Conservation (phyloP, 2,888 invertebrate genomes). For the Tetramorium bicarinatum region DNA sequence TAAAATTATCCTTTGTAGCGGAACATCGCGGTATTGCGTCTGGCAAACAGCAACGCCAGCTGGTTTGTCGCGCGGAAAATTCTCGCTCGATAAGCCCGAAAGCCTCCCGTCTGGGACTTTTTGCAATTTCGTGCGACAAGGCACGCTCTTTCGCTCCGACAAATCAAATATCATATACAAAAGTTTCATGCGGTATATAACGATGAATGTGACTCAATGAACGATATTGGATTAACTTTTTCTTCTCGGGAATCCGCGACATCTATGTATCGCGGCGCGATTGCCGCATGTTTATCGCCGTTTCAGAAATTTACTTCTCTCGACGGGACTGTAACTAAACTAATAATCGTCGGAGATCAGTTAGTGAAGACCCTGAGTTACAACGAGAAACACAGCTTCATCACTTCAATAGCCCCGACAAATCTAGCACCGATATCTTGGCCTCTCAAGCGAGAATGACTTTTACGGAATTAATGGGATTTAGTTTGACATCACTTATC, state of each 20-base stretch:
- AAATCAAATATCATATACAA: neutral
- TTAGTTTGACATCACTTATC: conserved; percentile 41
- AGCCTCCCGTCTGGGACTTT: neutral
- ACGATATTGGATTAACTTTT: neutral
- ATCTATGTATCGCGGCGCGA: neutral
- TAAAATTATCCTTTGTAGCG: conserved; percentile 48
- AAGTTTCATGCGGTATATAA: neutral
- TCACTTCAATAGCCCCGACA: conserved; percentile 19
- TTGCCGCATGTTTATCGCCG: neutral
- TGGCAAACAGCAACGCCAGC: conserved; percentile 18
- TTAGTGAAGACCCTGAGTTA: conserved; percentile 6
- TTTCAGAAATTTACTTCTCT: conserved; percentile 17
- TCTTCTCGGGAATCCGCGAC: too few relatives aligned
- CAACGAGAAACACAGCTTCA: neutral
- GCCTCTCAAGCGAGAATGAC: conserved; percentile 12
- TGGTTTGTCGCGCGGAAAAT: conserved; percentile 44
- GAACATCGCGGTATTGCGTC: conserved; percentile 2
- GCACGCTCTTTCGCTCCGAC: neutral
- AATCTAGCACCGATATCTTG: neutral
- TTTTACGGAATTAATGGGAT: conserved; percentile 46
- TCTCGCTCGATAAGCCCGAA: neutral
- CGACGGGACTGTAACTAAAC: conserved; percentile 49
- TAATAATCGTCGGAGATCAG: conserved; percentile 48
- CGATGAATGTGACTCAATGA: neutral
- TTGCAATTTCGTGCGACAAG: neutral